Evolutionary conservation across 2,113 vertebrate species (phyloP), one percentile per base, ranked within the genome.

Genomic region (Benitochromis conjunctus): DNA sequence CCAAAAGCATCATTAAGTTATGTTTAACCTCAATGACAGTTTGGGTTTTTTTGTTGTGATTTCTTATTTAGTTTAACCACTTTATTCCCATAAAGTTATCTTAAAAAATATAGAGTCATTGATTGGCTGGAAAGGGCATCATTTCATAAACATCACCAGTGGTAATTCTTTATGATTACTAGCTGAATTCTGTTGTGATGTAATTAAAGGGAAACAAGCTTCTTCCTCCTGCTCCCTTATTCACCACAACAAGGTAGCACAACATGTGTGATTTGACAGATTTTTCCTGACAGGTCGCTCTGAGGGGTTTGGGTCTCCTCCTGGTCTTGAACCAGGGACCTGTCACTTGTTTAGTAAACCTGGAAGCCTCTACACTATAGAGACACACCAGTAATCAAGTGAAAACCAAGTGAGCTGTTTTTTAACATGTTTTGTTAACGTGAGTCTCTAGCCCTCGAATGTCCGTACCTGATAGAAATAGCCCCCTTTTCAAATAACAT

Each of bases 41-140:
- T 71, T 11, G 7, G 7, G 1, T 0, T 0, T 71, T 43, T 46
- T 26, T 48, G 3, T 46, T 46, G 41, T 71, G 21, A 71, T 9
- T 26, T 71, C 5, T 71, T 46, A 71, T 29, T 71, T 29, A 46
- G 8, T 48, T 71, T 18, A 18, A 69, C 7, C 38, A 26, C 38
- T 41, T 21, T 0, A 46, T 14, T 69, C 13, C 64, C 64, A 69
- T 41, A 24, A 69, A 46, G 64, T 43, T 6, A 69, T 43, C 38
- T 51, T 43, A 4, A 5, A 71, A 71, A 46, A 71, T 1, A 14
- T n/a, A 24, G 13, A 71, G 38, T 26, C 46, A 4, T 9, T 69
- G 64, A 48, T 5, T 48, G 2, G 38, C 18, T 69, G 36, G n/a
- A 69, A 69, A 69, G 3, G 13, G 41, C 1, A n/a, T 69, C 1